phyloP scores from a whole-genome alignment of 2,888 invertebrate genomes.

The Unio delphinus region DNA sequence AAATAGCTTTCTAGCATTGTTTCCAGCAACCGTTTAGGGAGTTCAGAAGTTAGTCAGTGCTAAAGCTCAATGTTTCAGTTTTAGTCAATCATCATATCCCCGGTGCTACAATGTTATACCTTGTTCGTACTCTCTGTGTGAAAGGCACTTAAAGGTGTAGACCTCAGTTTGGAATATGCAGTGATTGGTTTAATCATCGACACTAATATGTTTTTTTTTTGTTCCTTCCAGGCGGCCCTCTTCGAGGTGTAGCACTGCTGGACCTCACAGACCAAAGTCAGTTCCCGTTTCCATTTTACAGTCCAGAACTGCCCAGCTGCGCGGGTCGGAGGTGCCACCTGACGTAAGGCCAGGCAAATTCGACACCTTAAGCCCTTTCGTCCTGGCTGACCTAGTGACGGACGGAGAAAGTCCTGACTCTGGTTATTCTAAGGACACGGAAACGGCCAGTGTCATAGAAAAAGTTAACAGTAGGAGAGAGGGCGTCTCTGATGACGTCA shows the following conservation, averaged over 20 bases:
- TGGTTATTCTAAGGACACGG: conserved; percentile 22
- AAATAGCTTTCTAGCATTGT: too few relatives aligned
- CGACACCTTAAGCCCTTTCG: conserved; percentile 49
- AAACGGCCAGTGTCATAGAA: conserved; percentile 23
- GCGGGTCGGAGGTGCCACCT: conserved; percentile 41
- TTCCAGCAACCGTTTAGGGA: too few relatives aligned
- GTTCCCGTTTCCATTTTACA: conserved; percentile 39
- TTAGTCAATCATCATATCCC: too few relatives aligned
- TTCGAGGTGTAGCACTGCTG: conserved; percentile 20
- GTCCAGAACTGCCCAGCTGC: conserved; percentile 11
- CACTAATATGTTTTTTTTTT: conserved; percentile 4
- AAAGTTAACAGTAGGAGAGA: conserved; percentile 4
- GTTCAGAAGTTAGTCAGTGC: too few relatives aligned
- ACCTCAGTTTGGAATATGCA: background rate
- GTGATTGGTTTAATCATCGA: background rate
- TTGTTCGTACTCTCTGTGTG: too few relatives aligned
- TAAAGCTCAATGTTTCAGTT: too few relatives aligned
- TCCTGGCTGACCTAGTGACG: conserved; percentile 46
- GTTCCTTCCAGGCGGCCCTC: conserved; percentile 42
- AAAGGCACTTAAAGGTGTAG: background rate
- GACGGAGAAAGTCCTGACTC: conserved; percentile 24
- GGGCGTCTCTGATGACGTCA: conserved; percentile 38
- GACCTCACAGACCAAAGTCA: conserved; percentile 41
- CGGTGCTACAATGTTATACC: too few relatives aligned
- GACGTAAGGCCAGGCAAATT: conserved; percentile 42